Percentiles rank a stretch among this genome's conserved stretches.
phyloP scores from a whole-genome alignment of 2,113 vertebrate genomes.

The Oncorhynchus nerka region DNA sequence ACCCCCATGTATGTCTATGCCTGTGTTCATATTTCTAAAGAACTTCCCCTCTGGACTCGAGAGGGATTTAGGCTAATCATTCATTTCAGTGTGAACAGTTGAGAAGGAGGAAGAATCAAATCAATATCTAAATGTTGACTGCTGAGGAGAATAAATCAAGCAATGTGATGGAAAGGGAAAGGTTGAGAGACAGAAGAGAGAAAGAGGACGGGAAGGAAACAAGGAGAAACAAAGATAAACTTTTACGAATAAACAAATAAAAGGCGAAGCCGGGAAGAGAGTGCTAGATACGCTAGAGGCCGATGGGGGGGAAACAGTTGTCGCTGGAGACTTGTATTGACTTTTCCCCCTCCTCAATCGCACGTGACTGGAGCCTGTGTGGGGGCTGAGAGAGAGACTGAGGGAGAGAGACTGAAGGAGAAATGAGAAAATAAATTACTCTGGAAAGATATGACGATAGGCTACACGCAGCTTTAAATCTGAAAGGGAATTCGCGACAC shows the following conservation, averaged over 20 bases:
- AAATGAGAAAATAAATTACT: constrained; percentile 89
- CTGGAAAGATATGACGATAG: constrained; percentile 88
- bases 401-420: constrained; percentile 65
- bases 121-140: background rate
- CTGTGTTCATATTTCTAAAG: background rate
- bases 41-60: background rate
- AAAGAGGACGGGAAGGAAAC: background rate
- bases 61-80: background rate
- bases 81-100: background rate
- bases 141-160: background rate
- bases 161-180: background rate
- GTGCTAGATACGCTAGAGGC: constrained; percentile 74
- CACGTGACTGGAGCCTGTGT: constrained; percentile 67
- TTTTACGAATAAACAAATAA: constrained; percentile 73
- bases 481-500: constrained; percentile 83
- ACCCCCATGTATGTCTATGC: constrained; percentile 19
- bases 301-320: constrained; percentile 75
- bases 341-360: constrained; percentile 56
- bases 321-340: constrained; percentile 82
- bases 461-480: constrained; percentile 83
- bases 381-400: constrained; percentile 56
- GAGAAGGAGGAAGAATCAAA: background rate
- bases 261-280: constrained; percentile 68
- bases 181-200: background rate
- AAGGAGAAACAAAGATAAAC: constrained; percentile 35